Evolutionary conservation across 1,140 invertebrate species (phyloP).

Genomic region (Dolichoris vasculosae): DNA sequence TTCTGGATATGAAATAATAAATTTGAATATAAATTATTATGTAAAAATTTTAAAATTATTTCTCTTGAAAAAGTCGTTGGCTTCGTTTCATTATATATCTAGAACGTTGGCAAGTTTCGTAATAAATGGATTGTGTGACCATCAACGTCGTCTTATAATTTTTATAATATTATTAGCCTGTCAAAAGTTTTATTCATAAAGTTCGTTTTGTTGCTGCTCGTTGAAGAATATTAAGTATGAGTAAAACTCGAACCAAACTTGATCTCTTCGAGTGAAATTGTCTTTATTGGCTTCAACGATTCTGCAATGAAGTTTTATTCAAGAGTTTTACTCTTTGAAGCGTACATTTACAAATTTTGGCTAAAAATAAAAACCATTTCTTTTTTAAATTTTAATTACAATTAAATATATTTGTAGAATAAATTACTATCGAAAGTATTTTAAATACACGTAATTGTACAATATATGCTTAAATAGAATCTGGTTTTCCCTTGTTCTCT

Average conservation of each 20-base stretch:
- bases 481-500: not conserved
- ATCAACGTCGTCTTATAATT: not conserved
- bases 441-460: not conserved
- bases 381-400: no score
- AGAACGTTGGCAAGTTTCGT: not conserved
- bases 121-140: not conserved
- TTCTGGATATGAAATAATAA: no score
- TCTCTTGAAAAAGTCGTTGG: no score
- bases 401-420: no score
- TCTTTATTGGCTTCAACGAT: not conserved
- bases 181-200: not conserved
- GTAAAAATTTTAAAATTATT: no score
- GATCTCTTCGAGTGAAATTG: not conserved
- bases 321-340: not conserved
- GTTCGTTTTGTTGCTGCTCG: not conserved
- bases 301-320: not conserved
- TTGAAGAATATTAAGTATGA: not conserved
- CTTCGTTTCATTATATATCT: no score
- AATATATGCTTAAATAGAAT: no score
- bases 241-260: not conserved
- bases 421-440: no score
- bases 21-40: no score
- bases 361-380: not conserved
- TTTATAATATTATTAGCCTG: not conserved
- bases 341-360: slow-evolving; percentile 4